Conservation (phyloP, 2,888 invertebrate species). For the Celastrina argiolus region DNA sequence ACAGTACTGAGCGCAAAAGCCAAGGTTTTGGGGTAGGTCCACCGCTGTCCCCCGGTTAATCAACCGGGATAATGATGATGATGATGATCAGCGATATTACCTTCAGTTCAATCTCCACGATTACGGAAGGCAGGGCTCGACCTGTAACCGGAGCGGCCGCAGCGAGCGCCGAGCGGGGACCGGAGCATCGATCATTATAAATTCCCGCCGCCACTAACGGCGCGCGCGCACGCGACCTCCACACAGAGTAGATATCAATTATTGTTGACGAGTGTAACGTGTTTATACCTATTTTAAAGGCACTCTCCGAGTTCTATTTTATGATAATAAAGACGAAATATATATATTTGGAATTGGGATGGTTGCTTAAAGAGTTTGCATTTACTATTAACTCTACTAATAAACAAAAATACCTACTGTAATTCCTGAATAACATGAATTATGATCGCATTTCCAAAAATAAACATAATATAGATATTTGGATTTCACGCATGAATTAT, state of each 20-base stretch:
- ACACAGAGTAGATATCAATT: slow-evolving; percentile 45
- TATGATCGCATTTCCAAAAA: too few relatives aligned
- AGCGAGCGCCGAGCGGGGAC: slow-evolving; percentile 59
- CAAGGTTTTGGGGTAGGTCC: too few relatives aligned
- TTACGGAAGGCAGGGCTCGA: slow-evolving; percentile 27
- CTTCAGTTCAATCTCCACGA: slow-evolving; percentile 11
- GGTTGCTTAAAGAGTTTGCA: too few relatives aligned
- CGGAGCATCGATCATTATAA: slow-evolving; percentile 75
- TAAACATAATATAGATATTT: too few relatives aligned
- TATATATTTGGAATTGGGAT: too few relatives aligned
- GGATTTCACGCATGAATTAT: too few relatives aligned
- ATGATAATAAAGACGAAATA: too few relatives aligned
- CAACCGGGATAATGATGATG: not conserved
- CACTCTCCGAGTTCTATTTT: not conserved
- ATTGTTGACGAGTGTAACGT: not conserved
- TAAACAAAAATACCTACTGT: too few relatives aligned
- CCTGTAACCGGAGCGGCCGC: slow-evolving; percentile 47
- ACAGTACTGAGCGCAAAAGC: too few relatives aligned
- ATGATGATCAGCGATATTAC: not conserved
- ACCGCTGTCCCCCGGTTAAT: too few relatives aligned
- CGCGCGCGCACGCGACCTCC: slow-evolving; percentile 69
- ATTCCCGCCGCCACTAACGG: slow-evolving; percentile 69
- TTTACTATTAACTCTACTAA: too few relatives aligned
- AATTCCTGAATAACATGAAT: too few relatives aligned
- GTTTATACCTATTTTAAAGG: not conserved